Evolutionary conservation across 2,113 vertebrate species (phyloP).

Genomic region (Prolemur simus): DNA sequence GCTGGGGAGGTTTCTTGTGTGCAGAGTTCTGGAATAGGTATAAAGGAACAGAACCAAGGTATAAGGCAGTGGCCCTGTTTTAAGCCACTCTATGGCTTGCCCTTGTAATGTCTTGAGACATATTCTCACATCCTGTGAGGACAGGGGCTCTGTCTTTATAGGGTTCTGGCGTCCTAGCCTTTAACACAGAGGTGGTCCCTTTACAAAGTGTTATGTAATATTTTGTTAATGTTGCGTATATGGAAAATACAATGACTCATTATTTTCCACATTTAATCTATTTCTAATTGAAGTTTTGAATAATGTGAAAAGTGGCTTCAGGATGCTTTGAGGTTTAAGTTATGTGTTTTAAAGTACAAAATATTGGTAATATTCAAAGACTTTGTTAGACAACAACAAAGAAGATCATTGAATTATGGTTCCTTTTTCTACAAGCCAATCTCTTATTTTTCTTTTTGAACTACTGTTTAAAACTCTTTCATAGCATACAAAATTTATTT

Average conservation of each 20-base stretch:
- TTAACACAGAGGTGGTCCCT: not conserved
- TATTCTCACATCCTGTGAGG: not conserved
- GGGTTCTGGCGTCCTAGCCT: not conserved
- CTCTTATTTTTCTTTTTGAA: not conserved
- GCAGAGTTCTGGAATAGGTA: not conserved
- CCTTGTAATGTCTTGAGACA: not conserved
- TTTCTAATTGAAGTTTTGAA: not conserved
- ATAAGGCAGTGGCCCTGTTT: not conserved
- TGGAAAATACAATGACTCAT: not conserved
- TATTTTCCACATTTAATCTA: not conserved
- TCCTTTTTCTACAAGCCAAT: not conserved
- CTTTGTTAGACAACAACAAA: slow-evolving; percentile 2
- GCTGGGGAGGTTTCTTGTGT: not conserved
- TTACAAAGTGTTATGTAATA: not conserved
- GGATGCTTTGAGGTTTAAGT: not conserved
- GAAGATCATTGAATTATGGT: not conserved
- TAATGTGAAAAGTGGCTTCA: not conserved
- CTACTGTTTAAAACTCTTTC: not conserved
- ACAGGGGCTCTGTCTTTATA: not conserved
- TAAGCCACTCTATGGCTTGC: not conserved
- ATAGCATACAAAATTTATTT: not conserved
- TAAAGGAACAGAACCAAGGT: not conserved
- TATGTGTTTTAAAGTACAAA: not conserved
- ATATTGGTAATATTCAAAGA: not conserved
- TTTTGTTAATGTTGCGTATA: not conserved